Evolutionary conservation across 2,113 vertebrate species (phyloP).

Genomic region (Artemisiospiza belli): DNA sequence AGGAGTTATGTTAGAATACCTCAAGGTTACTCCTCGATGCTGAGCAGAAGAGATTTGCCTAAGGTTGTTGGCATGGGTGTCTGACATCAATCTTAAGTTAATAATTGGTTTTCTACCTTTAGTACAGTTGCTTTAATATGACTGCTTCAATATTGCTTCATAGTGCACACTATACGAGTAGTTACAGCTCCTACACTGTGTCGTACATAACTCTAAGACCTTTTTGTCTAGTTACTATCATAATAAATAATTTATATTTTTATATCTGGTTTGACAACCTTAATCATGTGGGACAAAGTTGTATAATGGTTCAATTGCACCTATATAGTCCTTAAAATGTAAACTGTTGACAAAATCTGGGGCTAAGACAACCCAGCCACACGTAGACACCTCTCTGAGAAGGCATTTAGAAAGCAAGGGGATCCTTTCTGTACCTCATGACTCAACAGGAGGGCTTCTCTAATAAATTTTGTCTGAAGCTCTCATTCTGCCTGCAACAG

Average conservation of each 20-base stretch:
- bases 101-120: not conserved
- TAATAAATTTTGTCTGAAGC: not conserved
- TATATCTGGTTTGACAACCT: not conserved
- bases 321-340: not conserved
- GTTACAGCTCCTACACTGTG: not conserved
- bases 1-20: not conserved
- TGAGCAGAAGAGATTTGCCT: not conserved
- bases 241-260: not conserved
- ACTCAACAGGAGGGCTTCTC: not conserved
- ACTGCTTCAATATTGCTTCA: not conserved
- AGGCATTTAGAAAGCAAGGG: not conserved
- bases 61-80: not conserved
- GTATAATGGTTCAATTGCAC: not conserved
- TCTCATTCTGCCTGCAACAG: not conserved
- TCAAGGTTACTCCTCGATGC: not conserved
- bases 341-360: not conserved
- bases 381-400: not conserved
- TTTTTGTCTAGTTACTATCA: not conserved
- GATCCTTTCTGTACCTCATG: not conserved
- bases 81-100: not conserved
- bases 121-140: not conserved
- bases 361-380: not conserved
- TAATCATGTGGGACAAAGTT: not conserved
- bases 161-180: not conserved
- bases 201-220: not conserved